These are phyloP conservation scores for Campoplex nolae DNA, from an alignment of 2,888 invertebrate genomes.

Conservation along the genomic window DNA sequence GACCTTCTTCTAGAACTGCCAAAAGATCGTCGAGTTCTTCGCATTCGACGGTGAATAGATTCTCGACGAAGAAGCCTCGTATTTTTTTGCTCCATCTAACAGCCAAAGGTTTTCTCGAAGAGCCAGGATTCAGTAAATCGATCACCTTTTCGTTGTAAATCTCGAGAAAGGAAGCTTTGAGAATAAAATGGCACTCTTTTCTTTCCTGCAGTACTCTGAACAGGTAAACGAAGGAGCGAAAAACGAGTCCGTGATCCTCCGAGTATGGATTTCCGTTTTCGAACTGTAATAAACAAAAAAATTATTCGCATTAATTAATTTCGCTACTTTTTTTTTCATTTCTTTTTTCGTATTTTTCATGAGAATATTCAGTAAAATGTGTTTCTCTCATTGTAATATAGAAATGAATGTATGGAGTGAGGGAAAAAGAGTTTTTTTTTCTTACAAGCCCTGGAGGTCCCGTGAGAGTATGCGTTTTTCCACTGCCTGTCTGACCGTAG, in stretches of 20 bases:
- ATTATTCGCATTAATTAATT: too few species aligned
- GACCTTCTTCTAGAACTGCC: conserved; percentile 97
- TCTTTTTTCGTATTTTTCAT: too few species aligned
- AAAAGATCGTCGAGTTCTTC: conserved; percentile 96
- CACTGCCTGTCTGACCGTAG: conserved; percentile 98
- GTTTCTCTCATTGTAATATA: too few species aligned
- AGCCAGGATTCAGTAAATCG: conserved; percentile 95
- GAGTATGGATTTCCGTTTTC: conserved; percentile 88
- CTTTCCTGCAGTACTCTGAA: conserved; percentile 92
- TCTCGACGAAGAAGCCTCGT: conserved; percentile 97
- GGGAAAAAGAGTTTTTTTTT: conserved; percentile 36
- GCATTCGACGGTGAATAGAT: conserved; percentile 97
- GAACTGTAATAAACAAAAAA: conserved; percentile 85
- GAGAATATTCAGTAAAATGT: too few species aligned
- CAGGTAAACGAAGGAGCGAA: conserved; percentile 95
- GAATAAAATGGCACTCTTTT: conserved; percentile 91
- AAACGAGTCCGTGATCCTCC: conserved; percentile 94
- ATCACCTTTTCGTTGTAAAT: conserved; percentile 99
- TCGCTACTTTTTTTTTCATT: background rate
- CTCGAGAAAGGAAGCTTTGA: conserved; percentile 97
- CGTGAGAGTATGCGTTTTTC: conserved; percentile 97
- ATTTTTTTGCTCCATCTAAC: conserved; percentile 98
- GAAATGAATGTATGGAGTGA: background rate
- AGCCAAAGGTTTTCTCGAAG: conserved; percentile 92
- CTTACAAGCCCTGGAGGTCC: conserved; percentile 94